Percentiles rank a stretch among this genome's conserved stretches.
Conservation (phyloP, 2,797 vertebrate species). For the Psittacula derbiana region DNA sequence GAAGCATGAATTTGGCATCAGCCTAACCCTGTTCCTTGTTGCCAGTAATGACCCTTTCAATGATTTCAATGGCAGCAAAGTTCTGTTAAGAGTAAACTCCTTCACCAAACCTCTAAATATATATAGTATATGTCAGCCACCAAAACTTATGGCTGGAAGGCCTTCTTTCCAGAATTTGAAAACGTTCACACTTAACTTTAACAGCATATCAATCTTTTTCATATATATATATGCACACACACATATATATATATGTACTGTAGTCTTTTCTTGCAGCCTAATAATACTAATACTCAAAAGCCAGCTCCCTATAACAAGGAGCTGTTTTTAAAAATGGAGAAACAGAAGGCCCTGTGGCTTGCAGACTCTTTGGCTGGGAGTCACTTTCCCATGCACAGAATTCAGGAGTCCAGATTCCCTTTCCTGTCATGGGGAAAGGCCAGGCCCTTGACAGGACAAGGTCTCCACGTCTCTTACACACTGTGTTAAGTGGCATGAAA, state of each 20-base stretch:
- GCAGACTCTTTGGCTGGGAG: not conserved
- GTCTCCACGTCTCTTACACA: not conserved
- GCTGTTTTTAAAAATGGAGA: not conserved
- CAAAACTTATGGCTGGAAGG: not conserved
- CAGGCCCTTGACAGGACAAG: not conserved
- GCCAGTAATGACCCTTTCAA: not conserved
- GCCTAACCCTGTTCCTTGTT: not conserved
- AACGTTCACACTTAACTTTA: not conserved
- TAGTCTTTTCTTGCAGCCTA: not conserved
- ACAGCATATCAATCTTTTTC: not conserved
- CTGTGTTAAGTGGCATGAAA: not conserved
- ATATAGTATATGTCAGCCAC: not conserved
- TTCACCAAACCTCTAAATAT: not conserved
- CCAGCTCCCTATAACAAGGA: not conserved
- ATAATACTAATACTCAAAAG: not conserved
- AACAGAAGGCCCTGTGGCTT: not conserved
- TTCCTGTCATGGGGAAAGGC: not conserved
- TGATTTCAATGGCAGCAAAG: not conserved
- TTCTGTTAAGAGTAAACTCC: not conserved
- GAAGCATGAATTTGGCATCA: not conserved
- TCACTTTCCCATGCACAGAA: not conserved
- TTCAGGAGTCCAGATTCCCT: not conserved
- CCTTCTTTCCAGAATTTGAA: not conserved
- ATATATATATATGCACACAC: too few relatives aligned
- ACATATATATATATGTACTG: not conserved